These are phyloP conservation scores for Eulithis testata DNA, from an alignment of 2,888 invertebrate genomes.

Conservation along the genomic window DNA sequence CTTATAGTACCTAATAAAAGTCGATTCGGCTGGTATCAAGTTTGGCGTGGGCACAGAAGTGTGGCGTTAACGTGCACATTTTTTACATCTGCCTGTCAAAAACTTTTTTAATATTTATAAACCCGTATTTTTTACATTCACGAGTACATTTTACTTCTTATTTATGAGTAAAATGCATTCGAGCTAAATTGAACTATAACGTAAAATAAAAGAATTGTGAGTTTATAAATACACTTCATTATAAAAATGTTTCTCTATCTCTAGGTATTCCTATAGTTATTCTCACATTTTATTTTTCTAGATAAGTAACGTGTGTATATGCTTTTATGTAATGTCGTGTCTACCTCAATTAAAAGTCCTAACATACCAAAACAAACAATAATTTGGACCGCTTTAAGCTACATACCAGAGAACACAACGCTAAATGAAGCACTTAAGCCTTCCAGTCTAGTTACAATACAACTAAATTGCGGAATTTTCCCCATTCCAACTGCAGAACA, in stretches of 20 bases:
- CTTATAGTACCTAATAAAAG: conserved; percentile 66
- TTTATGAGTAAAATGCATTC: conserved; percentile 26
- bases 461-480: conserved; percentile 50
- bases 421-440: conserved; percentile 25
- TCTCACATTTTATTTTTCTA: too few relatives aligned
- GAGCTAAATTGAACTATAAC: not conserved
- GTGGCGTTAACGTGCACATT: conserved; percentile 70
- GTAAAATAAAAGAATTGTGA: not conserved
- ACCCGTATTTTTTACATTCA: conserved; percentile 36
- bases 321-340: not conserved
- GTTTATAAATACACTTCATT: too few relatives aligned
- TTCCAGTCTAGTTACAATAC: conserved; percentile 33
- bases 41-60: conserved; percentile 75
- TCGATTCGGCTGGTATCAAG: conserved; percentile 56
- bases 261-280: too few relatives aligned
- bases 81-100: conserved; percentile 68
- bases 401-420: conserved; percentile 18
- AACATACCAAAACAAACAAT: conserved; percentile 6
- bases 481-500: conserved; percentile 52
- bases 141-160: not conserved
- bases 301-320: too few relatives aligned
- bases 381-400: conserved; percentile 11
- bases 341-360: not conserved
- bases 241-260: too few relatives aligned
- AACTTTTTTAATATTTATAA: conserved; percentile 76